Base-by-base conservation (phyloP, 1,140 invertebrate genomes). In the Dendroctonus valens region DNA sequence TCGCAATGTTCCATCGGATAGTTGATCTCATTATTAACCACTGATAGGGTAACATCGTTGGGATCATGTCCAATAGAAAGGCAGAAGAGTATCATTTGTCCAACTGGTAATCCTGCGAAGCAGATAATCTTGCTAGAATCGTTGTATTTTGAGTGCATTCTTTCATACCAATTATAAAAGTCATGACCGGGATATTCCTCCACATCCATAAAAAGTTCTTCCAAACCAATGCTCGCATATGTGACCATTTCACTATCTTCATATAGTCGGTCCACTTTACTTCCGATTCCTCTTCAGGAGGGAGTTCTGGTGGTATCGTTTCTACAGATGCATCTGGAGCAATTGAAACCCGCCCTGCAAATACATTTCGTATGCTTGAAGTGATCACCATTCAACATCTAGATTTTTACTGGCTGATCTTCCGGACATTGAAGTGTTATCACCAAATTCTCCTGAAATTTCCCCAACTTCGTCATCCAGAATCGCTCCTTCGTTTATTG, bases 81-180 rank as follows among this genome's bases (percentile, higher is more conserved):
- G 79, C 95, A 98, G 83, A 98, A 98, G 5, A 97, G 84, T 51
- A 96, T 90, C n/a, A 94, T 93, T 83, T 98, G 94, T 80, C 94
- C 89, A 3, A 94, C 90, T 6, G 66, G 66, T 46, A 68, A 53
- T 67, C 70, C 69, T 69, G 26, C 4, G 2, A 52, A 2, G 3
- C 8, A 52, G 26, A 12, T 2, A 52, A 15, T 46, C 9, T 11
- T 46, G 44, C 1, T 46, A 3, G 12, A 46, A 11, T 3, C 5
- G 15, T 2, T 5, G 11, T 5, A 8, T 52, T 37, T n/a, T 52
- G 41, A 57, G n/a, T 40, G 6, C 39, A 55, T 48, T 53, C 38
- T 12, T 51, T 46, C 50, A 65, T 40, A 69, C 68, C 65, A 74
- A 97, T 94, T 74, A 97, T 93, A 80, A 97, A 97, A 65, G 92